Evolutionary conservation across 2,888 invertebrate species (phyloP), one percentile per base, ranked within the genome.

Genomic region (Ormyrus rosae): DNA sequence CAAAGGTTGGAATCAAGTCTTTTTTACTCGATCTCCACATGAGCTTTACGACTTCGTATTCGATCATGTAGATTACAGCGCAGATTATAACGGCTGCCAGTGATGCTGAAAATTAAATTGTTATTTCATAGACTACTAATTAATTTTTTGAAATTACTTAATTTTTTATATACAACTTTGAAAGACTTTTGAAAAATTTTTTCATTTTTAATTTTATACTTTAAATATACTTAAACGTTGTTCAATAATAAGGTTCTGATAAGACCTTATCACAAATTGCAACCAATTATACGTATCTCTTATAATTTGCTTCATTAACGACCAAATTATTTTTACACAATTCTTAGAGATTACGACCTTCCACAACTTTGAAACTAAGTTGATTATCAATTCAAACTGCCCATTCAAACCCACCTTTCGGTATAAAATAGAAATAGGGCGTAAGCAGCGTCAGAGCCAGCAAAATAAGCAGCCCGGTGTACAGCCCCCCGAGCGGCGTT

Each of bases 31-130:
- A 96, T 11, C 94, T 93, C 96, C 96, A 97, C 93, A 96, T 95
- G 0, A 96, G 95, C 85, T 95, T 95, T 0, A 96, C 94, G 67
- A 96, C 95, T 92, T 96, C 96, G 89, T 96, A 97, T 91, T 97
- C 97, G 87, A 97, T 96, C 97, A 97, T 97, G 91, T 96, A 97
- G 89, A 98, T 95, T 82, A 98, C 98, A 84, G 98, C 98, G 89
- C 96, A 96, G 84, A 98, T 98, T 82, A 98, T 98, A 65, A 98
- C 97, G 4, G 97, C 97, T 55, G 97, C 97, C 19, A 98, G 91
- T 0, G 97, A 95, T 0, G 97, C 96, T 89, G 69, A 11, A 85
- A 85, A 48, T n/a, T 34, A 34, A 34, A 34, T 34, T 34, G 3
- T 34, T 34, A 34, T 34, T 34, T 34, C 34, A 34, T 34, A 34